Base-by-base conservation (phyloP, 2,797 vertebrate species). In the Sebastolobus altivelis region DNA sequence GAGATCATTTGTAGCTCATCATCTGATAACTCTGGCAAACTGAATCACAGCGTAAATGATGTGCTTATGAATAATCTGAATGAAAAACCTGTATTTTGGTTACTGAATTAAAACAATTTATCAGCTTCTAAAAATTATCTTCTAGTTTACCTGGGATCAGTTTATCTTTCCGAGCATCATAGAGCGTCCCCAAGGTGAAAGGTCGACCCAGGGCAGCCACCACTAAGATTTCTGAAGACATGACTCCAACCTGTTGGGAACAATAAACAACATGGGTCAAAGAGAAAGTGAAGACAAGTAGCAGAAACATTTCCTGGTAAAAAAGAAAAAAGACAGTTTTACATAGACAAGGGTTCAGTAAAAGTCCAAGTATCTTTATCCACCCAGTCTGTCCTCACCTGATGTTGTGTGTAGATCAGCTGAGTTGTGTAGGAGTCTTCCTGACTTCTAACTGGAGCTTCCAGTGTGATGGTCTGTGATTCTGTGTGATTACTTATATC, bases 141-240 rank as follows among this genome's bases (percentile, higher is more conserved):
- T 46, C 7, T 0, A 14, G 43, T 16, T 55, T 75, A 93, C 92
- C 91, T 90, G 89, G 78, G 18, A 92, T 72, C 4, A 91, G 82
- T 18, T 60, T 6, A 58, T 92, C 85, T 54, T 68, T 87, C 4
- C 72, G 68, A 27, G 85, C 84, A 49, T 93, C 75, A 43, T 91
- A 92, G 12, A 92, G 70, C 85, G 88, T 90, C 13, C 92, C 91
- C 12, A 92, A 52, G 35, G 79, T 79, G 75, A 91, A 92, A 29
- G 91, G 88, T n/a, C 85, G 84, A 31, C 91, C 85, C 55, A 93
- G 77, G 18, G 72, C 77, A 0, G 87, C 69, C 25, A 68, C 6
- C 37, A 65, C 56, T 8, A 87, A 78, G 18, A 59, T 78, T 9
- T 74, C 25, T 22, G 38, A n/a, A 10, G 18, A 14, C 67, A 59